Evolutionary conservation across 2,888 invertebrate species (phyloP), one percentile per base, ranked within the genome.

Genomic region (Drosophila cracens): DNA sequence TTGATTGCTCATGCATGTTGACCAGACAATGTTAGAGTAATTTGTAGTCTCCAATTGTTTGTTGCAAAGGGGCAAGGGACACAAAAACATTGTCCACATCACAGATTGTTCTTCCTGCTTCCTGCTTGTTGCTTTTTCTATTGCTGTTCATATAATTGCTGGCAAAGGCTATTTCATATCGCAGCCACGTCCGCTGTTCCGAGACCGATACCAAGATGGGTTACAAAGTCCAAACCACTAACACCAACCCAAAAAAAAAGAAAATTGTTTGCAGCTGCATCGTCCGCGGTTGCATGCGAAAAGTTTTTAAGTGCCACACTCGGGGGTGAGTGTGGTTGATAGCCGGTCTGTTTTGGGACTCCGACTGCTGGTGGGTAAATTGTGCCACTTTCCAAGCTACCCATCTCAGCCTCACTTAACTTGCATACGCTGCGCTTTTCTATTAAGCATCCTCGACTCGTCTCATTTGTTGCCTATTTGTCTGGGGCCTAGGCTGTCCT

Each of bases 391-490:
- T 36, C 40, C 58, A 40, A 40, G 61, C 48, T 13, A 16, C n/a
- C 43, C 46, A 18, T 18, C 36, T 16, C 54, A 33, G 11, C 11
- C 38, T 36, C 31, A 53, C 64, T 57, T 66, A 62, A 69, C 79
- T 73, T 71, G 72, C 86, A 83, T 86, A 86, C 86, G 83, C 86
- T 81, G 81, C 82, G 76, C 73, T 83, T 84, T 85, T 85, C 87
- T 87, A 86, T 85, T 85, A 84, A 76, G 83, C 84, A 87, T 62
- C 75, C 87, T 38, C 69, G 70, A 64, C 84, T 82, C 82, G 84
- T 86, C 85, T 85, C 85, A 85, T 84, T 85, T 85, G 85, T 83
- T 84, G 87, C 70, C 81, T 73, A 85, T 85, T 85, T 85, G 87
- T 85, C 84, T 84, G 66, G 71, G 52, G 70, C 75, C 74, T 66